Percentiles rank a stretch among this genome's conserved stretches.
phyloP scores from a whole-genome alignment of 2,797 vertebrate genomes.

The Coilia nasus region DNA sequence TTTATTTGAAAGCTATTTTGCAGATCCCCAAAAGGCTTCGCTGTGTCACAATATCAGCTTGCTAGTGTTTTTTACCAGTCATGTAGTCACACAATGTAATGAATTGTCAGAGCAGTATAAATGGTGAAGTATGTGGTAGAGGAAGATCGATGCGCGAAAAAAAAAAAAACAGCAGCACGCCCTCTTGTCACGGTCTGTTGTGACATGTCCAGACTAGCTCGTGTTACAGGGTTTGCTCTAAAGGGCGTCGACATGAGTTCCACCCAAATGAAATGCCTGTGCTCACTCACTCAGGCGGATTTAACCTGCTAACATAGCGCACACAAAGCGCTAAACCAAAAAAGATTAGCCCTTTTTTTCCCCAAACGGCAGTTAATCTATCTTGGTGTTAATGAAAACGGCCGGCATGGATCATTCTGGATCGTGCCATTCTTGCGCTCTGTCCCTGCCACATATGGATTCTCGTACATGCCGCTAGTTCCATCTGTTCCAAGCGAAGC shows the following conservation, averaged over 20 bases:
- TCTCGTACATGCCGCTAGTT: neutral
- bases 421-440: neutral
- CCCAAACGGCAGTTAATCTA: neutral
- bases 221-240: neutral
- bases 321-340: neutral
- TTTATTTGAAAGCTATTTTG: neutral
- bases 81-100: neutral
- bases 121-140: neutral
- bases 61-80: too few relatives aligned
- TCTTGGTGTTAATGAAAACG: neutral
- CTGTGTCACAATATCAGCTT: neutral
- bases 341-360: neutral
- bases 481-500: neutral
- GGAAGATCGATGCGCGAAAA: neutral
- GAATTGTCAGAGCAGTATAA: neutral
- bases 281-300: neutral
- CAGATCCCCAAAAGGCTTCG: neutral
- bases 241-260: neutral
- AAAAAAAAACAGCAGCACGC: neutral
- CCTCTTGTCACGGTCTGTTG: neutral
- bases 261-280: conserved; percentile 7
- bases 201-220: neutral
- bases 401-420: neutral
- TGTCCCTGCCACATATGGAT: neutral
- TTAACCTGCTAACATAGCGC: neutral